Conservation (phyloP, 2,113 vertebrate species). For the Scolopax mira region DNA sequence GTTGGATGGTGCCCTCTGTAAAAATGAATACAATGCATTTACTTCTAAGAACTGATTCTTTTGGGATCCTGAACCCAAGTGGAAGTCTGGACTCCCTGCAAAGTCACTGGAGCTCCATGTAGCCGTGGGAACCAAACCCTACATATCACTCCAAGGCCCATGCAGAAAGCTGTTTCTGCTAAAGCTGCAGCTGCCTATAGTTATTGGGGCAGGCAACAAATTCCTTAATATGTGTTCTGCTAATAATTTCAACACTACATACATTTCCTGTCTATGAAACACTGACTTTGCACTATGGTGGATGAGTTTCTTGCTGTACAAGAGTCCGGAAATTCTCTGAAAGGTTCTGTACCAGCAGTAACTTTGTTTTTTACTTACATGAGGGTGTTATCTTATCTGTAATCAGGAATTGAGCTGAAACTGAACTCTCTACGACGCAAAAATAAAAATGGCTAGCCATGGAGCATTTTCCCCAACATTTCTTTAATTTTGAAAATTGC, state of each 20-base stretch:
- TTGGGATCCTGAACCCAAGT: background rate
- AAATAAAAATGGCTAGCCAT: background rate
- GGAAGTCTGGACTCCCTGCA: background rate
- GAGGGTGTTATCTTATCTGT: background rate
- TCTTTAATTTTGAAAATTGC: background rate
- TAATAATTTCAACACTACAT: background rate
- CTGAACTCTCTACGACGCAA: background rate
- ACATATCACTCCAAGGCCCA: background rate
- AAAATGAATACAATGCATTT: background rate
- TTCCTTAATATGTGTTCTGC: background rate
- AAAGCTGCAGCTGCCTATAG: background rate
- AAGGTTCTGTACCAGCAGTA: fast-evolving
- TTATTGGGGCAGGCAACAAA: background rate
- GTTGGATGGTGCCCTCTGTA: background rate
- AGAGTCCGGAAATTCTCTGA: background rate
- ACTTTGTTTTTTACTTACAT: background rate
- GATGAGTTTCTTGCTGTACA: background rate
- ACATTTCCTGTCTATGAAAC: background rate
- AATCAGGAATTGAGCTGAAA: background rate
- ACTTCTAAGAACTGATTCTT: background rate
- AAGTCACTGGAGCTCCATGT: background rate
- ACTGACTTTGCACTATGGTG: background rate
- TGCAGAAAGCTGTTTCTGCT: background rate
- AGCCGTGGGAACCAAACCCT: background rate
- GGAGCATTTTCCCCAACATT: background rate